These are phyloP conservation scores for Hippocampus comes DNA, from an alignment of 2,113 vertebrate genomes.

Conservation along the genomic window DNA sequence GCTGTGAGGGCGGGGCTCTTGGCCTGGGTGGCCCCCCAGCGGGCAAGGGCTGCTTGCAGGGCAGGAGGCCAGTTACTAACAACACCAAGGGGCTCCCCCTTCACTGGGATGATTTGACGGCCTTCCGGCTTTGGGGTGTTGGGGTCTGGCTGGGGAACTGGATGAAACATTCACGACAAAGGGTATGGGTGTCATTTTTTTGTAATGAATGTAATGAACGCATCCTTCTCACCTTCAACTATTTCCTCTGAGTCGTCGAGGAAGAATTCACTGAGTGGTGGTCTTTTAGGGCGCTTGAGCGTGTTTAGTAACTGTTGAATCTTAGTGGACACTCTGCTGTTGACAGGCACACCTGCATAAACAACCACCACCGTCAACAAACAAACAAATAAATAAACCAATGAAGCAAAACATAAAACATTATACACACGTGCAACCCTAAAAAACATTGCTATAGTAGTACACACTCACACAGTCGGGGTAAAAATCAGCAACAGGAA, in stretches of 20 bases:
- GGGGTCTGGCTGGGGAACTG: constrained; percentile 92
- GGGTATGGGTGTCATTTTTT: not conserved
- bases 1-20: constrained; percentile 92
- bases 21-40: constrained; percentile 94
- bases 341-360: constrained; percentile 88
- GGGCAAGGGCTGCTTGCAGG: constrained; percentile 89
- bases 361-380: constrained; percentile 30
- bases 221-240: constrained; percentile 82
- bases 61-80: constrained; percentile 98
- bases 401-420: not conserved
- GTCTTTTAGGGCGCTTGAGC: constrained; percentile 93
- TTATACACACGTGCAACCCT: constrained; percentile 33
- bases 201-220: not conserved
- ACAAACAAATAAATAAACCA: constrained; percentile 20
- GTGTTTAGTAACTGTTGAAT: constrained; percentile 98
- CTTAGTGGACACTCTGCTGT: constrained; percentile 94
- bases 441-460: constrained; percentile 26
- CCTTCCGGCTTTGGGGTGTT: constrained; percentile 96
- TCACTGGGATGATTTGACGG: constrained; percentile 93
- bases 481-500: constrained; percentile 48
- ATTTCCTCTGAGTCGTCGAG: constrained; percentile 96
- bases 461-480: constrained; percentile 28
- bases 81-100: constrained; percentile 92
- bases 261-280: constrained; percentile 92
- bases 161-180: not conserved